Evolutionary conservation across 2,113 vertebrate species (phyloP).

Genomic region (Heterocephalus glaber): DNA sequence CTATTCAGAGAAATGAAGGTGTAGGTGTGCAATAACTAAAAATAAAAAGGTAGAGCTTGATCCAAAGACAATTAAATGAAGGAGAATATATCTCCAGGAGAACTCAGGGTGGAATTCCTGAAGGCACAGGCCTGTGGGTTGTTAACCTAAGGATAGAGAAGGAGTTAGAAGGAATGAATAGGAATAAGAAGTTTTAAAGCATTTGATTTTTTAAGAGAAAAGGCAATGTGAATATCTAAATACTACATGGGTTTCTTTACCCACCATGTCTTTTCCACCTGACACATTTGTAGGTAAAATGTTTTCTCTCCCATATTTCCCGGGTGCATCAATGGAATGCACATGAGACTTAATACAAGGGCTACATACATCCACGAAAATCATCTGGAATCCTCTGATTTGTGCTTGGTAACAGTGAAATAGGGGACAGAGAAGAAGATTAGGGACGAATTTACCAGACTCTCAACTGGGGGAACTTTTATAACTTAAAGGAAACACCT

Average conservation of each 20-base stretch:
- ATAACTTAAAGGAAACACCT: not conserved
- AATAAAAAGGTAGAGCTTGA: not conserved
- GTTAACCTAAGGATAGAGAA: not conserved
- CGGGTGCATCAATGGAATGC: fast-evolving
- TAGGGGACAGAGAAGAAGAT: no score
- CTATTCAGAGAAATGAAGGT: not conserved
- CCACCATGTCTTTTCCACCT: not conserved
- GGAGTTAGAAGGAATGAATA: not conserved
- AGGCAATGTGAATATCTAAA: not conserved
- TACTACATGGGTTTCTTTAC: not conserved
- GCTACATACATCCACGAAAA: not conserved
- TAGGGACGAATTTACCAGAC: not conserved
- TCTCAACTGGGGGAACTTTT: not conserved
- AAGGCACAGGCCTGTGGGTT: not conserved
- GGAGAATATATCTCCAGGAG: not conserved
- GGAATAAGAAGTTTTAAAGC: not conserved
- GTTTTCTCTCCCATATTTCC: not conserved
- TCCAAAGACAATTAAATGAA: not conserved
- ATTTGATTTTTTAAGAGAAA: not conserved
- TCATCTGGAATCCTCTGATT: not conserved
- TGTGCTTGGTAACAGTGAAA: not conserved
- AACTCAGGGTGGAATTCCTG: not conserved
- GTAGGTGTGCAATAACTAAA: not conserved
- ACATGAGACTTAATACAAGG: not conserved
- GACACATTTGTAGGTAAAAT: not conserved